These are phyloP conservation scores for Microchrysa polita DNA, from an alignment of 2,888 invertebrate species.

Conservation along the genomic window DNA sequence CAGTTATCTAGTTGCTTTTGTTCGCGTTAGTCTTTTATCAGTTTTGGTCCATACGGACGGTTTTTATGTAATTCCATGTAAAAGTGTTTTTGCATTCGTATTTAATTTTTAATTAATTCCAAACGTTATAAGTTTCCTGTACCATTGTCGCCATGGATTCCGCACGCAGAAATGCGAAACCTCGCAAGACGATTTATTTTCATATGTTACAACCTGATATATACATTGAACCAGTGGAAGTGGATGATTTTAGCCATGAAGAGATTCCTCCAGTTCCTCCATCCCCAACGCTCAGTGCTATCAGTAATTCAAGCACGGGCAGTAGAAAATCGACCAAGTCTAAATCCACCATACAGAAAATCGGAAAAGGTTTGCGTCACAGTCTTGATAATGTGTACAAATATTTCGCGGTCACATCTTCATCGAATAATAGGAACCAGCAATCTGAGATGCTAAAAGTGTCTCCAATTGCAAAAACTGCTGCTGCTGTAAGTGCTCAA, in stretches of 20 bases:
- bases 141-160: not conserved
- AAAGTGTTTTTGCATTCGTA: no score
- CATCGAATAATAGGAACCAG: not conserved
- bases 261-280: not conserved
- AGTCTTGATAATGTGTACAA: not conserved
- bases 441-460: constrained; percentile 1
- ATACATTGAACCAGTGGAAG: not conserved
- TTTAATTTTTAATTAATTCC: no score
- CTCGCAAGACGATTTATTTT: not conserved
- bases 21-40: no score
- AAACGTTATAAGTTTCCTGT: no score
- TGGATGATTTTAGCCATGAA: not conserved
- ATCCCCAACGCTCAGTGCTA: not conserved
- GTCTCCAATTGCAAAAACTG: constrained; percentile 25
- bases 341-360: not conserved
- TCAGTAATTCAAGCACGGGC: not conserved
- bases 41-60: no score
- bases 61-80: no score
- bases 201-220: not conserved
- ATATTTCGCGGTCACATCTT: not conserved
- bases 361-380: not conserved
- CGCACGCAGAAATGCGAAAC: not conserved
- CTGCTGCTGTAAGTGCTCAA: constrained; percentile 20
- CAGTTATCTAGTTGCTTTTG: no score
- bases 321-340: not conserved